Evolutionary conservation across 2,113 vertebrate genomes (phyloP).

Genomic region (Myrmecophaga tridactyla): DNA sequence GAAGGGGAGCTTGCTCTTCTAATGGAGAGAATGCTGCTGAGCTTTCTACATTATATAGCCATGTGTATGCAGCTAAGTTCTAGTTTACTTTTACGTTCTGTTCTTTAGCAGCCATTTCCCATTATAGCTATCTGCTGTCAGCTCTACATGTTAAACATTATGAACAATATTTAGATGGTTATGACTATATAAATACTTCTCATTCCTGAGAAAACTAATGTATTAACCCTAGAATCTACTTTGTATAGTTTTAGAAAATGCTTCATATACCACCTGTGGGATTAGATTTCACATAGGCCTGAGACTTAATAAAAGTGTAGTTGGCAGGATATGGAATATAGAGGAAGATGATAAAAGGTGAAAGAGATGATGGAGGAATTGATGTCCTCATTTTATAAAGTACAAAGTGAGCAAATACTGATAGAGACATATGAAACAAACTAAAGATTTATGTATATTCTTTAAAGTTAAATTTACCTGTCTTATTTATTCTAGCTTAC

Average conservation of each 20-base stretch:
- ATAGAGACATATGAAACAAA: neutral
- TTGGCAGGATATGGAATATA: neutral
- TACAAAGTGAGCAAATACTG: neutral
- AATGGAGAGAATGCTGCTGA: neutral
- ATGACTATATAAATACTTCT: neutral
- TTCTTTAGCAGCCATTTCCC: slow-evolving; percentile 13
- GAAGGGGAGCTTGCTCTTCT: neutral
- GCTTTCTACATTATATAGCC: neutral
- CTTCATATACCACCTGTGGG: neutral
- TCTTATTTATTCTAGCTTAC: neutral
- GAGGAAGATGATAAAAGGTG: too few species aligned
- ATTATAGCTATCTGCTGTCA: slow-evolving; percentile 7
- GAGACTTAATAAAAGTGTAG: neutral
- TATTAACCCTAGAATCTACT: neutral
- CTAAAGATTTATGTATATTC: neutral
- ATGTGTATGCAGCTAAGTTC: neutral
- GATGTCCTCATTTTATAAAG: neutral
- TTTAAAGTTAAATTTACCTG: neutral
- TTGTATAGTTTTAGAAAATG: slow-evolving; percentile 22
- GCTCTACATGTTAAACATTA: neutral
- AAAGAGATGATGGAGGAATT: neutral
- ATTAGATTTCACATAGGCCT: slow-evolving; percentile 10
- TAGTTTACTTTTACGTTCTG: neutral
- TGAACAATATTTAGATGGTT: slow-evolving; percentile 35
- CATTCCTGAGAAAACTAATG: neutral